Evolutionary conservation across 2,888 invertebrate species (phyloP), one percentile per base, ranked within the genome.

Genomic region (Plagodis dolabraria): DNA sequence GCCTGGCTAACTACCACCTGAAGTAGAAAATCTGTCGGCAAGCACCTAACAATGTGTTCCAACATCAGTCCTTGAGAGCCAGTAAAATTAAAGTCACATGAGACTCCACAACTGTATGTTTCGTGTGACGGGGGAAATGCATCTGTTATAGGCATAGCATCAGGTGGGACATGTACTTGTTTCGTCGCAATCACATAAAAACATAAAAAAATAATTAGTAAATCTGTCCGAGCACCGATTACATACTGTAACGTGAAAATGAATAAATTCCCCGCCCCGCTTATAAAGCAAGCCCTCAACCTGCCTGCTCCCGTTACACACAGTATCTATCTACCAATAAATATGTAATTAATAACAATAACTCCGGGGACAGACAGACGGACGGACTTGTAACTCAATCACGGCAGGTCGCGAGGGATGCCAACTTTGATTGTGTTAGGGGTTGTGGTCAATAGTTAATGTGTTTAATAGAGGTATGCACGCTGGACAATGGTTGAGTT

Each of bases 281-380:
- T 34, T 33, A 5, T 8, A 43, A 40, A 42, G 7, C 40, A 46
- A 42, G 35, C 53, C 5, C 10, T 9, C 55, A 54, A 43, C 54
- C 49, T 55, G 12, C 54, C 56, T 59, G 58, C 57, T 36, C 57
- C 63, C 57, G 76, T 71, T 73, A 75, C 75, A 22, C 47, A n/a
- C 40, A 71, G 74, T 70, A 64, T 12, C 40, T 22, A 22, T 66
- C 72, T 67, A 64, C 73, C 79, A 86, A 87, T 87, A 84, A 86
- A 87, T 83, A 80, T 66, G 77, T 85, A 86, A 87, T 86, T 86
- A 87, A 87, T 87, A 85, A 83, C 82, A 85, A 86, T 86, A 80
- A 82, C 77, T 70, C 70, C 10, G 8, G 61, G 59, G 60, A 64
- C 76, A 63, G 79, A 80, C 73, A 72, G 68, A 65, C 76, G 62